Evolutionary conservation across 37 sponge, comb jelly and placozoan genomes (phyloP).

Genomic region (Axinella damicornis): DNA sequence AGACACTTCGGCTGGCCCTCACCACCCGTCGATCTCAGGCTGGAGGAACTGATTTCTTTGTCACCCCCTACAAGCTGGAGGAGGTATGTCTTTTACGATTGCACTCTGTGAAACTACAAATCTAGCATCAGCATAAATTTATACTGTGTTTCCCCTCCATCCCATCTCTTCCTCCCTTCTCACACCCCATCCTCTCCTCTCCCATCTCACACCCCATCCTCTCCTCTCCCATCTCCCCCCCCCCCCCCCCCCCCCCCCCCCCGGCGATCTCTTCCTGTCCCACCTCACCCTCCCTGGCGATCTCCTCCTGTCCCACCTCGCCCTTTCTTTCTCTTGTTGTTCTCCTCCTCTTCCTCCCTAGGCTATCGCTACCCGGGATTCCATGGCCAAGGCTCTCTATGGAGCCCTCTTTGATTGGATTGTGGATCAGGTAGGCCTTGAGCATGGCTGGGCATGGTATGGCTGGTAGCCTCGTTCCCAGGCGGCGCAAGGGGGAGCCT

Average conservation of each 20-base stretch:
- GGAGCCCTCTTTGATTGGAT: slow-evolving; percentile 97
- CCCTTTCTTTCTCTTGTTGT: not conserved
- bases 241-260: no score
- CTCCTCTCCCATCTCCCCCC: no score
- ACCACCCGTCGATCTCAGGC: slow-evolving; percentile 73
- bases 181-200: no score
- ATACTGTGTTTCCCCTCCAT: no score
- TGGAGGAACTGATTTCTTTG: slow-evolving; percentile 72
- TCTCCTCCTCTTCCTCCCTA: slow-evolving; percentile 16
- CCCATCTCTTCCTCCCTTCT: no score
- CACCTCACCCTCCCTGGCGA: not conserved
- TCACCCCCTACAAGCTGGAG: slow-evolving; percentile 67
- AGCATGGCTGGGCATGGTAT: not conserved
- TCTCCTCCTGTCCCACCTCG: no score
- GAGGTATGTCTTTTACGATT: slow-evolving; percentile 40
- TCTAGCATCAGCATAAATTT: no score
- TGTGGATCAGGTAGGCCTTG: slow-evolving; percentile 69
- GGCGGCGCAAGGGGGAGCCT: no score
- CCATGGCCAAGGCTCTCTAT: slow-evolving; percentile 96
- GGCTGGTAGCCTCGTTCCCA: not conserved
- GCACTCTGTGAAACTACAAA: no score
- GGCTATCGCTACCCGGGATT: slow-evolving; percentile 87
- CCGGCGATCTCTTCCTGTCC: no score
- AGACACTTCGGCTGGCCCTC: slow-evolving; percentile 62
- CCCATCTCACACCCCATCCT: no score